These are phyloP conservation scores for Heterochromis multidens DNA, from an alignment of 2,113 vertebrate genomes.

Conservation along the genomic window DNA sequence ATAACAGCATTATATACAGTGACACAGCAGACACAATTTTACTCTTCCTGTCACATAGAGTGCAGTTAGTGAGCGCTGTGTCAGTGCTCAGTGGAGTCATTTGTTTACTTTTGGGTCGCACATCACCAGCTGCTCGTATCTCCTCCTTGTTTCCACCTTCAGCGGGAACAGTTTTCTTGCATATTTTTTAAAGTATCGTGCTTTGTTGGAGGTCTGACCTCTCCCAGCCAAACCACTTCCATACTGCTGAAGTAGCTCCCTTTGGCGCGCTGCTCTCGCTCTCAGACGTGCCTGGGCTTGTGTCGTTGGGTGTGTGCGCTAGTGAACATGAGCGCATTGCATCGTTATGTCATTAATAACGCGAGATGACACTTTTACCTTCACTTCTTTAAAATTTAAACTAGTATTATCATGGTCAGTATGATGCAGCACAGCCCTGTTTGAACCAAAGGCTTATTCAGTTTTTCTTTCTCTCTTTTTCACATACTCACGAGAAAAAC, in stretches of 20 bases:
- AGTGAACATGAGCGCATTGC: not conserved
- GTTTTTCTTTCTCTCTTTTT: not conserved
- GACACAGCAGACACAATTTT: too few species aligned
- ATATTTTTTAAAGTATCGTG: not conserved
- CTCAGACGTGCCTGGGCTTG: not conserved
- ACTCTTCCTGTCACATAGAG: too few species aligned
- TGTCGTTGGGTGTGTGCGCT: too few species aligned
- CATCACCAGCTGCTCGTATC: not conserved
- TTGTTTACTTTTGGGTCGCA: not conserved
- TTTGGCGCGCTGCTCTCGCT: not conserved
- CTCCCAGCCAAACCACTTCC: too few species aligned
- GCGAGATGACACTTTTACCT: not conserved
- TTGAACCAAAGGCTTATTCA: not conserved
- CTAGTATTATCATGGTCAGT: not conserved
- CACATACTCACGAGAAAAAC: rapidly evolving
- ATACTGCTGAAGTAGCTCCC: too few species aligned
- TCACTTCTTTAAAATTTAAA: not conserved
- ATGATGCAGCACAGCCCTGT: not conserved
- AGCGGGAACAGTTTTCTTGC: rapidly evolving
- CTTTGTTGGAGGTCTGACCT: not conserved
- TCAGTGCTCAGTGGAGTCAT: not conserved
- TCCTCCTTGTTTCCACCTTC: not conserved
- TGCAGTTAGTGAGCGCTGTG: too few species aligned
- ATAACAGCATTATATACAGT: too few species aligned
- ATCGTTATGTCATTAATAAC: not conserved